Percentiles rank a stretch among this genome's conserved stretches.
phyloP scores from a whole-genome alignment of 2,797 vertebrate genomes.

The Spheniscus humboldti region DNA sequence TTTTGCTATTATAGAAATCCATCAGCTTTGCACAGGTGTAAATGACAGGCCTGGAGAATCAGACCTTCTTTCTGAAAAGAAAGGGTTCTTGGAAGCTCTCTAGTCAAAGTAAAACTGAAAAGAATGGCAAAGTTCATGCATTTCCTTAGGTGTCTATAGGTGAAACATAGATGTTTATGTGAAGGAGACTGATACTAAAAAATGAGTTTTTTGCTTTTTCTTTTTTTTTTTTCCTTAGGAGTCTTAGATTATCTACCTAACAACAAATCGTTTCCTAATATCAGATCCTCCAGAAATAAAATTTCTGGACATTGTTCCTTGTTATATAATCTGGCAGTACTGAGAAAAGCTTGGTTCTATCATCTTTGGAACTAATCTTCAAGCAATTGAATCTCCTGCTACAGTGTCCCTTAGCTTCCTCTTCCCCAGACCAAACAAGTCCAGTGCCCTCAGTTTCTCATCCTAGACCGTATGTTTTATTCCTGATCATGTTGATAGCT shows the following conservation, averaged over 20 bases:
- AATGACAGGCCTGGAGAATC: not conserved
- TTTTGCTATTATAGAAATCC: not conserved
- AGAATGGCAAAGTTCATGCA: not conserved
- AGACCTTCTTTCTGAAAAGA: not conserved
- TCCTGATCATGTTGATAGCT: not conserved
- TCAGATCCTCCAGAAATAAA: not conserved
- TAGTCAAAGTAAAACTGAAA: not conserved
- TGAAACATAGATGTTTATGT: not conserved
- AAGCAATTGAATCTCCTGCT: not conserved
- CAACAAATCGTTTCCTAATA: not conserved
- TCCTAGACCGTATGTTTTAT: not conserved
- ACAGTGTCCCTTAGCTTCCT: not conserved
- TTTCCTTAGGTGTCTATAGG: not conserved
- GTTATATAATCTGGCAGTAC: not conserved
- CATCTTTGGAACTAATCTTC: not conserved
- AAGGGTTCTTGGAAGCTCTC: not conserved
- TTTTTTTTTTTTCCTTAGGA: not conserved
- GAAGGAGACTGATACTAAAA: not conserved
- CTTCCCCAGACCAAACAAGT: not conserved
- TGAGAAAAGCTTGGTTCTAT: not conserved
- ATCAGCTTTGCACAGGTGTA: fast-evolving
- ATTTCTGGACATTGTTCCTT: not conserved
- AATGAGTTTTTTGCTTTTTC: not conserved
- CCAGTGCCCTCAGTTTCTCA: not conserved
- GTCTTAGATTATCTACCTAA: not conserved